These are phyloP conservation scores for Spermophilus dauricus DNA, from an alignment of 2,113 vertebrate species.

Conservation along the genomic window DNA sequence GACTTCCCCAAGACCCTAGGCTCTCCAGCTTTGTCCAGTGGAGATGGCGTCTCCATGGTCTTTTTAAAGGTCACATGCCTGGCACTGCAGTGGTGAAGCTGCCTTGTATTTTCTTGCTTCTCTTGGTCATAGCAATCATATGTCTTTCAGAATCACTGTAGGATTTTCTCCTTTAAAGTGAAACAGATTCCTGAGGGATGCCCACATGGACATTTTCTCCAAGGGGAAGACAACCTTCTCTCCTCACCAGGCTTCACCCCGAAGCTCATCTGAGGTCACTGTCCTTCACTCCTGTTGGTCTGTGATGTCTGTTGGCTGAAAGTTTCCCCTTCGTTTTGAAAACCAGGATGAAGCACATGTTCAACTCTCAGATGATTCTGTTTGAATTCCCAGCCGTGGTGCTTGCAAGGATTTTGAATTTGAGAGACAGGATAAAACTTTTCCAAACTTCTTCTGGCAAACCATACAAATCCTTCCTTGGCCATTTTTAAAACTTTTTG, in stretches of 20 bases:
- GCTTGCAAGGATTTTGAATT: not conserved
- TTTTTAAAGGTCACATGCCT: not conserved
- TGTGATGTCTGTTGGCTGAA: not conserved
- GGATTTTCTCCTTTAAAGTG: not conserved
- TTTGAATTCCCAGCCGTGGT: not conserved
- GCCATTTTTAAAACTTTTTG: not conserved
- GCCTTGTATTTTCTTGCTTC: not conserved
- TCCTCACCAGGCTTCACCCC: not conserved
- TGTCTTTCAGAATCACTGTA: not conserved
- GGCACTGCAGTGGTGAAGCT: fast-evolving
- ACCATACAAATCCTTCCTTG: not conserved
- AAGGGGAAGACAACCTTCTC: not conserved
- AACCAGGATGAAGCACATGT: not conserved
- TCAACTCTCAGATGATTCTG: constrained; percentile 12
- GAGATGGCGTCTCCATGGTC: fast-evolving
- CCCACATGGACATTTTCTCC: not conserved
- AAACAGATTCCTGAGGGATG: not conserved
- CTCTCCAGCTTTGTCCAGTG: fast-evolving
- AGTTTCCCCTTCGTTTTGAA: constrained; percentile 43
- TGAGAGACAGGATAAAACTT: not conserved
- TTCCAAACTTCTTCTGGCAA: not conserved
- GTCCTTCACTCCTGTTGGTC: not conserved
- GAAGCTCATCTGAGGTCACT: fast-evolving
- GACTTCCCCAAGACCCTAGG: not conserved
- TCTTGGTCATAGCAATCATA: not conserved